phyloP scores from a whole-genome alignment of 2,113 vertebrate genomes.

The Heptranchias perlo region DNA sequence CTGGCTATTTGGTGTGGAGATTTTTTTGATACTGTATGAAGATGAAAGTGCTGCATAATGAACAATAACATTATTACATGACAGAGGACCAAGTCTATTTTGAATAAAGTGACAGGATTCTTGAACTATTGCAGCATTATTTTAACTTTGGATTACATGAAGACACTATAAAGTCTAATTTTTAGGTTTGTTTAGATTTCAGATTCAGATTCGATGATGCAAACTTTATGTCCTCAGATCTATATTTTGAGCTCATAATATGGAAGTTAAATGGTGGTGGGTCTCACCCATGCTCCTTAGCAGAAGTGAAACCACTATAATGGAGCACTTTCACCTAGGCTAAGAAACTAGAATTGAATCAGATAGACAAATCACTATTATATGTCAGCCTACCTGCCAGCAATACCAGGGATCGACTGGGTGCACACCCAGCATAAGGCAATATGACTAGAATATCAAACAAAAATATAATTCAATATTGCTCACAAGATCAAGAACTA shows the following conservation, averaged over 20 bases:
- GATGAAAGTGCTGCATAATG: neutral
- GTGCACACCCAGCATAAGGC: neutral
- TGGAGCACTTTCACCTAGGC: neutral
- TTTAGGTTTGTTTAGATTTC: neutral
- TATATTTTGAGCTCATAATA: neutral
- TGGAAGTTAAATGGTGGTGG: neutral
- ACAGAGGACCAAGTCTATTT: neutral
- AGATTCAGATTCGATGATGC: neutral
- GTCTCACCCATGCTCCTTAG: neutral
- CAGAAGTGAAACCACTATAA: neutral
- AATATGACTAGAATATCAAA: neutral
- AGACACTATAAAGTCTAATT: neutral
- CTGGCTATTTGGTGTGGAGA: neutral
- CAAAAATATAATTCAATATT: neutral
- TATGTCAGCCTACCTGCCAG: neutral
- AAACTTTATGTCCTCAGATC: neutral
- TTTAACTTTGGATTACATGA: neutral
- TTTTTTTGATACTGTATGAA: neutral
- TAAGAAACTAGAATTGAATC: neutral
- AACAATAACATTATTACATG: neutral
- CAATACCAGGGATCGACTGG: neutral
- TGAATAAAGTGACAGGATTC: neutral
- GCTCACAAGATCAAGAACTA: neutral
- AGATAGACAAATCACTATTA: neutral
- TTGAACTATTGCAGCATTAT: neutral